Conservation (phyloP, 2,888 invertebrate species). For the Tubiluchus corallicola region DNA sequence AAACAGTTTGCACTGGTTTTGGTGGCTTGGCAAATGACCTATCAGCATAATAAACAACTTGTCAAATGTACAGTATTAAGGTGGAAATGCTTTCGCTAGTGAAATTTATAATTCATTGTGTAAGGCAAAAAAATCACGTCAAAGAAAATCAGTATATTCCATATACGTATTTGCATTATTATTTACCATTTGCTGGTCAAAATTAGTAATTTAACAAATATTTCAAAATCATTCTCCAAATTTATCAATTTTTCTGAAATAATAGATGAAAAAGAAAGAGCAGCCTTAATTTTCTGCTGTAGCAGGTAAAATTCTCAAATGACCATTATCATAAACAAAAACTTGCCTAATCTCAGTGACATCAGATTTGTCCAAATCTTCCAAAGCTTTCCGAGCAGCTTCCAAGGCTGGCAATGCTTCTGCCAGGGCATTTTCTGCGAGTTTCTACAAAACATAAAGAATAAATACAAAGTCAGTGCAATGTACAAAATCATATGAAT, state of each 20-base stretch:
- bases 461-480: no score
- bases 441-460: slow-evolving; percentile 28
- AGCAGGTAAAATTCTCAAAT: no score
- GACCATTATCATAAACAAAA: no score
- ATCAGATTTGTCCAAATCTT: slow-evolving; percentile 66
- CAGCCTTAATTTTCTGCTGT: no score
- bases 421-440: slow-evolving; percentile 57
- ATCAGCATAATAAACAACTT: no score
- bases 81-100: no score
- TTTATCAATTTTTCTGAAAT: slow-evolving; percentile 8
- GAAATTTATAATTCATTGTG: no score
- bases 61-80: no score
- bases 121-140: no score
- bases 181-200: no score
- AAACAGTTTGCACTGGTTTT: slow-evolving; percentile 66
- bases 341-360: slow-evolving; percentile 57
- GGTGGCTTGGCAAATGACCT: slow-evolving; percentile 78
- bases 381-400: slow-evolving; percentile 54
- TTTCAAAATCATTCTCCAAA: slow-evolving; percentile 8
- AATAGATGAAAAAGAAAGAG: slow-evolving; percentile 8
- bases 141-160: neutral
- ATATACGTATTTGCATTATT: slow-evolving; percentile 1
- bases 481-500: no score
- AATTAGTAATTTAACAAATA: no score
- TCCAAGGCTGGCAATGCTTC: slow-evolving; percentile 69